These are phyloP conservation scores for Oostethus manadensis DNA, from an alignment of 2,113 vertebrate genomes.

Conservation along the genomic window DNA sequence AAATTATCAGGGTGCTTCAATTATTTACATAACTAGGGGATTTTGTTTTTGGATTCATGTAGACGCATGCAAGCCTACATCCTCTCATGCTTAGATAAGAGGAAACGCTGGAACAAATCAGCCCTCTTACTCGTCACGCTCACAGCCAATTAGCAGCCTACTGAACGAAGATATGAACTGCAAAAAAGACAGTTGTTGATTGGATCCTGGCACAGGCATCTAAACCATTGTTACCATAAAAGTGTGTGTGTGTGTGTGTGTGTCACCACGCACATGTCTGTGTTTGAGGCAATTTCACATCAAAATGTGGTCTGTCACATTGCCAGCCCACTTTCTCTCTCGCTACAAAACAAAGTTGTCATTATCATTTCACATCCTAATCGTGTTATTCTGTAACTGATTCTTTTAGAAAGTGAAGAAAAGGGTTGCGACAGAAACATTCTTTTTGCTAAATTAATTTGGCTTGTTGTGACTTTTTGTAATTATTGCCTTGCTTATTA, in stretches of 20 bases:
- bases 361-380: conserved; percentile 54
- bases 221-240: conserved; percentile 52
- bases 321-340: conserved; percentile 34
- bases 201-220: conserved; percentile 52
- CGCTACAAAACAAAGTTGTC: conserved; percentile 40
- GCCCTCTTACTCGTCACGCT: conserved; percentile 52
- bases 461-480: neutral
- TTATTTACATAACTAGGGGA: conserved; percentile 1
- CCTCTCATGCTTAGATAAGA: conserved; percentile 34
- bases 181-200: conserved; percentile 59
- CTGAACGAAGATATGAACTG: conserved; percentile 65
- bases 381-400: conserved; percentile 46
- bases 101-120: conserved; percentile 46
- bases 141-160: conserved; percentile 52
- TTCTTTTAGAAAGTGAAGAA: conserved; percentile 37
- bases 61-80: conserved; percentile 10
- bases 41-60: neutral
- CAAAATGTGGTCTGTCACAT: conserved; percentile 38
- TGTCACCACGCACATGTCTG: conserved; percentile 8
- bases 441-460: conserved; percentile 23
- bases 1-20: no score
- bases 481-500: neutral
- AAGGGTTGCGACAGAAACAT: conserved; percentile 35
- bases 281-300: conserved; percentile 50
- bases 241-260: conserved; percentile 7